A percentile compares a stretch with the other conserved stretches of the same genome.
These are phyloP conservation scores for Phoeniculus purpureus DNA, from an alignment of 2,797 vertebrate genomes.

Conservation along the genomic window DNA sequence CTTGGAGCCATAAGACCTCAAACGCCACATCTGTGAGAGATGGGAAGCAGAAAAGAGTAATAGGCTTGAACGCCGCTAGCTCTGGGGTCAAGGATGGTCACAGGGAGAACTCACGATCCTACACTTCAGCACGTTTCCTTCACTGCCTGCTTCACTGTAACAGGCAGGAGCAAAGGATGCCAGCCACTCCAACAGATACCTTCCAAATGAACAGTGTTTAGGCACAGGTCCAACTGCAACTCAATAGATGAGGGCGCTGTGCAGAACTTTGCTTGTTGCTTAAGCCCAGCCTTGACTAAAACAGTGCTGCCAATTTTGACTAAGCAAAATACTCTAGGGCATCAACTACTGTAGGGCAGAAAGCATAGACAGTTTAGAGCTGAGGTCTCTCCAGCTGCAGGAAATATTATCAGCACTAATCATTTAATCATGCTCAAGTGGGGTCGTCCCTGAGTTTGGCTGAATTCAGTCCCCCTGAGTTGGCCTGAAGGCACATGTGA, in stretches of 20 bases:
- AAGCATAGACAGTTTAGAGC: background rate
- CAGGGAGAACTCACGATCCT: background rate
- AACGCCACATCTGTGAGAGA: background rate
- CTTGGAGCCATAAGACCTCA: background rate
- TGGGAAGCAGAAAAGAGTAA: background rate
- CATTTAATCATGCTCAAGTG: background rate
- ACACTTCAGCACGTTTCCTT: background rate
- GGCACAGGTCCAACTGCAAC: background rate
- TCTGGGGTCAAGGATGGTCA: background rate
- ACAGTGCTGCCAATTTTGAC: background rate
- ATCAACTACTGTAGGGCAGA: background rate
- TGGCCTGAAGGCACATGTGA: background rate
- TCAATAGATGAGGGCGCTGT: background rate
- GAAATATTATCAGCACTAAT: slow-evolving; percentile 15
- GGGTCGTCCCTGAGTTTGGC: background rate
- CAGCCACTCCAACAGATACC: background rate
- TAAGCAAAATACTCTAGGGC: background rate
- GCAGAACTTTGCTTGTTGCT: background rate
- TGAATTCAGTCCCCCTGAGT: background rate
- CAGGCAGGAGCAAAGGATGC: background rate
- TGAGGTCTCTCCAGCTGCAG: slow-evolving; percentile 5
- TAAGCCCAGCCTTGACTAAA: background rate
- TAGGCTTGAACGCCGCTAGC: background rate
- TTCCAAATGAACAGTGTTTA: background rate
- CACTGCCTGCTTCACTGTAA: background rate